phyloP scores from a whole-genome alignment of 2,797 vertebrate genomes.

The Phalloptychus januarius region DNA sequence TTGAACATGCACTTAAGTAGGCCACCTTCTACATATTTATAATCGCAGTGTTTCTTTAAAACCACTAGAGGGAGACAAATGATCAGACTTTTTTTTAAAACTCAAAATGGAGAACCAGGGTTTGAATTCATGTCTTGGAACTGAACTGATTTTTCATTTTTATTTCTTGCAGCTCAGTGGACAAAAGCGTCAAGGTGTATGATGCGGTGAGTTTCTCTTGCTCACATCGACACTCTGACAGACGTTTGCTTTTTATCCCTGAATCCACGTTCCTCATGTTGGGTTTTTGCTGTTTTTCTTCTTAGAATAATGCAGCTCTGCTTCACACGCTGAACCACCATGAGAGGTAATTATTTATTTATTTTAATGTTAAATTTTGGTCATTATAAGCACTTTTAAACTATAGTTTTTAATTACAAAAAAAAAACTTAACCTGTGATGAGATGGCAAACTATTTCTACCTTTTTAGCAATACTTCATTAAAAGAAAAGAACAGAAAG shows the following conservation, averaged over 20 bases:
- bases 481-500: not conserved
- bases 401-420: not conserved
- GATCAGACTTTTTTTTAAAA: too few relatives aligned
- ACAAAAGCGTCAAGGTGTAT: constrained; percentile 81
- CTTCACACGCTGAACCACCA: constrained; percentile 90
- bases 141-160: constrained; percentile 5
- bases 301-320: constrained; percentile 83
- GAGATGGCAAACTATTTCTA: not conserved
- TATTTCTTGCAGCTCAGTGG: constrained; percentile 75
- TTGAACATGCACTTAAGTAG: constrained; percentile 12
- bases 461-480: not conserved
- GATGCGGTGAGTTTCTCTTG: constrained; percentile 75
- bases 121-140: not conserved
- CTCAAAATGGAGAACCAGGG: not conserved
- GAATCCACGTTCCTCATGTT: not conserved
- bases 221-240: not conserved
- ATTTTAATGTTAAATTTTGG: not conserved
- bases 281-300: constrained; percentile 22
- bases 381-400: not conserved
- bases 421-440: not conserved
- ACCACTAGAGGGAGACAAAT: constrained; percentile 68
- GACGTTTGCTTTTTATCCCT: not conserved
- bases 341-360: constrained; percentile 80
- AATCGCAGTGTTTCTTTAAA: constrained; percentile 4
- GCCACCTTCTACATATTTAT: not conserved